Conservation (phyloP, 2,113 vertebrate species). For the Saguinus midas region DNA sequence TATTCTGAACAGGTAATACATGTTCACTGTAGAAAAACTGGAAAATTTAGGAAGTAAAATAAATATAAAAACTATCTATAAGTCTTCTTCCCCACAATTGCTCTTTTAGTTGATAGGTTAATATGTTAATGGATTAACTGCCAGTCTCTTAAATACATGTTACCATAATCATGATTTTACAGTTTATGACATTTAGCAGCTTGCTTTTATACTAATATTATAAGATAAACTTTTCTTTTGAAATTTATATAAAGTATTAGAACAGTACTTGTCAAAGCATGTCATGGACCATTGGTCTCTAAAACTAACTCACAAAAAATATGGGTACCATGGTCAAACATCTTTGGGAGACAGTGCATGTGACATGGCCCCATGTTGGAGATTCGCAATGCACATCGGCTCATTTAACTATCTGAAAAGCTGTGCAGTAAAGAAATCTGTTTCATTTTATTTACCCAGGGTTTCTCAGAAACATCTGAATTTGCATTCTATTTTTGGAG, state of each 20-base stretch:
- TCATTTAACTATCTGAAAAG: background rate
- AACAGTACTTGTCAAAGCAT: background rate
- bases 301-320: background rate
- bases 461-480: background rate
- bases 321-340: background rate
- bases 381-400: background rate
- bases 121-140: conserved; percentile 29
- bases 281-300: background rate
- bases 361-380: background rate
- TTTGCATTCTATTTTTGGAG: background rate
- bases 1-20: background rate
- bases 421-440: background rate
- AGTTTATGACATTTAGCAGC: conserved; percentile 9
- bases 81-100: background rate
- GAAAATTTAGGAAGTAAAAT: conserved; percentile 3
- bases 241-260: background rate
- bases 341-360: background rate
- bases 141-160: conserved; percentile 35
- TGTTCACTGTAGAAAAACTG: background rate
- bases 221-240: conserved; percentile 50
- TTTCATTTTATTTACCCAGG: background rate
- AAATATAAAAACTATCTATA: background rate
- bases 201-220: conserved; percentile 40
- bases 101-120: conserved; percentile 6
- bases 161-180: conserved; percentile 55